Conservation (phyloP, 2,888 invertebrate species). For the Acanthosoma haemorrhoidale region DNA sequence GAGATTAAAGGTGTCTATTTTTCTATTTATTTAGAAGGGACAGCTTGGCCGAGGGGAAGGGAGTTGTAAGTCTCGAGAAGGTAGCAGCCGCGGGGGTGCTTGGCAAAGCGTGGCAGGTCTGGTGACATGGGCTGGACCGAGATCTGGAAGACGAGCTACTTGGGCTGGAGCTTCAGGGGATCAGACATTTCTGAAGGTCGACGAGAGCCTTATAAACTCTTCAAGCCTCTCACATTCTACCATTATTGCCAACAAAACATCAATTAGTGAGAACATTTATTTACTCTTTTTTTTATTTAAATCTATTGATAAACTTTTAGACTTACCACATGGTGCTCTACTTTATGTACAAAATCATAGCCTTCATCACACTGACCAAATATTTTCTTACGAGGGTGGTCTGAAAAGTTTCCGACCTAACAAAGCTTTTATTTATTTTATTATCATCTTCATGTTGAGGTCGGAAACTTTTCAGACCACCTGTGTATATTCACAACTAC, state of each 20-base stretch:
- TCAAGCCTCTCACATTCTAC: conserved; percentile 81
- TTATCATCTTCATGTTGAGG: no score
- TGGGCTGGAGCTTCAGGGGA: conserved; percentile 96
- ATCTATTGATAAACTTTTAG: no score
- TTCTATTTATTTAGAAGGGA: conserved; percentile 29
- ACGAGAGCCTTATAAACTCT: conserved; percentile 87
- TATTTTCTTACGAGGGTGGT: no score
- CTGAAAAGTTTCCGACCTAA: no score
- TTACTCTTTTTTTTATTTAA: no score
- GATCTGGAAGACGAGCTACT: conserved; percentile 79
- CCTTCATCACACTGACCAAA: no score
- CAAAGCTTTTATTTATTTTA: no score
- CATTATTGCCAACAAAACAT: conserved; percentile 79
- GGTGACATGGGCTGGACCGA: conserved; percentile 76
- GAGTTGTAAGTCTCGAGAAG: conserved; percentile 43
- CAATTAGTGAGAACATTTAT: conserved; percentile 75
- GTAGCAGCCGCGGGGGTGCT: conserved; percentile 49
- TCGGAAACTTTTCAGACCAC: no score
- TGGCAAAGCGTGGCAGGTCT: conserved; percentile 70
- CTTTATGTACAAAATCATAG: no score
- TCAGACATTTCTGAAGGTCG: conserved; percentile 87
- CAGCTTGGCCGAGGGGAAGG: conserved; percentile 35
- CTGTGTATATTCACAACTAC: no score
- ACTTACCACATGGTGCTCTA: no score
- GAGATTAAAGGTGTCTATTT: no score